These are phyloP conservation scores for Tenodera sinensis DNA, from an alignment of 2,888 invertebrate species.

Conservation along the genomic window DNA sequence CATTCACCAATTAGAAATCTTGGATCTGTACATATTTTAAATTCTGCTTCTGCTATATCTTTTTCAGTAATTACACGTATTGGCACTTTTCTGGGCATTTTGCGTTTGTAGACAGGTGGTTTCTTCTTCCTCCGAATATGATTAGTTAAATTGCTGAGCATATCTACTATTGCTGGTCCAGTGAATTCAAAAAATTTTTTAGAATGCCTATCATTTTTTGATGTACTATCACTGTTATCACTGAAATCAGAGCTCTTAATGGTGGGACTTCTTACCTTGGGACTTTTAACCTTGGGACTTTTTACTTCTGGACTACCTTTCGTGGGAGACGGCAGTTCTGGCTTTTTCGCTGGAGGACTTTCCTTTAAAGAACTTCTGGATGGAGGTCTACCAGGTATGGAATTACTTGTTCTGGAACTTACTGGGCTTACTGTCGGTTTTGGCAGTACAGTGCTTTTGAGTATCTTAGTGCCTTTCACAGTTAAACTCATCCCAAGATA, in stretches of 20 bases:
- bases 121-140: background rate
- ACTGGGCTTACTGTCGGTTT: background rate
- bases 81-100: background rate
- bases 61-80: background rate
- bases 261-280: background rate
- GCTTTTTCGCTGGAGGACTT: background rate
- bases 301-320: background rate
- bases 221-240: background rate
- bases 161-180: slow-evolving; percentile 20
- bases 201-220: background rate
- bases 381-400: background rate
- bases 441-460: slow-evolving; percentile 41
- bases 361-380: background rate
- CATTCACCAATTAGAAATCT: background rate
- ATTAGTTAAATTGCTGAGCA: slow-evolving; percentile 18
- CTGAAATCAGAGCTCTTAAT: background rate
- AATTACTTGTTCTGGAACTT: background rate
- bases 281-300: background rate
- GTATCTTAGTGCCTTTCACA: slow-evolving; percentile 62
- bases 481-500: slow-evolving; percentile 72
- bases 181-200: background rate
- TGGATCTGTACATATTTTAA: background rate
- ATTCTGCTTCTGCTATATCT: background rate
- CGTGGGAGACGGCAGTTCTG: background rate
- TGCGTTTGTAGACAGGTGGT: background rate